Evolutionary conservation across 2,888 invertebrate species (phyloP).

Genomic region (Notodonta ziczac): DNA sequence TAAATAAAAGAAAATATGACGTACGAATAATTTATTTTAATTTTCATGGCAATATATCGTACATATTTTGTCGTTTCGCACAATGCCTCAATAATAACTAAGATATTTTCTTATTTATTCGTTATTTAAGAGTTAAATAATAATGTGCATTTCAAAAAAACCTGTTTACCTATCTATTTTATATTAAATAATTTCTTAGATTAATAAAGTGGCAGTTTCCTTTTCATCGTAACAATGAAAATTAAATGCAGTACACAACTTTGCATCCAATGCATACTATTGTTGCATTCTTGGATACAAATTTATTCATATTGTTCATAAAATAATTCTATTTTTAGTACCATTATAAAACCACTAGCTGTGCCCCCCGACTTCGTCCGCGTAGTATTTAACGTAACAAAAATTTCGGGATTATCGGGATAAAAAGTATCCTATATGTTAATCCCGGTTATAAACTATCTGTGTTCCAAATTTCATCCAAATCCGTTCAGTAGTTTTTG

Average conservation of each 20-base stretch:
- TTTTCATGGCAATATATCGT: constrained; percentile 70
- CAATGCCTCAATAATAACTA: constrained; percentile 42
- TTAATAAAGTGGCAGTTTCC: too few relatives aligned
- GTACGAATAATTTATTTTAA: constrained; percentile 63
- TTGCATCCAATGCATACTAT: constrained; percentile 45
- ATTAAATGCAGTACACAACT: constrained; percentile 17
- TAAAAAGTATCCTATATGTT: too few relatives aligned
- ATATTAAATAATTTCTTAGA: background rate
- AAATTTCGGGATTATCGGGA: too few relatives aligned
- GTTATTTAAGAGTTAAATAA: too few relatives aligned
- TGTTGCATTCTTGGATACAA: constrained; percentile 41
- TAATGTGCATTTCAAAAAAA: background rate
- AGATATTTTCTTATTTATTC: too few relatives aligned
- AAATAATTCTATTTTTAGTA: constrained; percentile 4
- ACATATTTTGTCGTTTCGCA: constrained; percentile 47
- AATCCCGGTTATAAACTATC: too few relatives aligned
- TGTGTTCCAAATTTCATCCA: too few relatives aligned
- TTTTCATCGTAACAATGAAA: constrained; percentile 6
- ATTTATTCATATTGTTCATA: constrained; percentile 14
- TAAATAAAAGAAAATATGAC: constrained; percentile 21
- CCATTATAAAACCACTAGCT: background rate
- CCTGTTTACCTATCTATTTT: background rate
- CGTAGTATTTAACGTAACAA: too few relatives aligned
- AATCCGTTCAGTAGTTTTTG: too few relatives aligned
- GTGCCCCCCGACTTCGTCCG: too few relatives aligned